Evolutionary conservation across 2,113 vertebrate genomes (phyloP), one percentile per base, ranked within the genome.

Genomic region (Erythrolamprus reginae): DNA sequence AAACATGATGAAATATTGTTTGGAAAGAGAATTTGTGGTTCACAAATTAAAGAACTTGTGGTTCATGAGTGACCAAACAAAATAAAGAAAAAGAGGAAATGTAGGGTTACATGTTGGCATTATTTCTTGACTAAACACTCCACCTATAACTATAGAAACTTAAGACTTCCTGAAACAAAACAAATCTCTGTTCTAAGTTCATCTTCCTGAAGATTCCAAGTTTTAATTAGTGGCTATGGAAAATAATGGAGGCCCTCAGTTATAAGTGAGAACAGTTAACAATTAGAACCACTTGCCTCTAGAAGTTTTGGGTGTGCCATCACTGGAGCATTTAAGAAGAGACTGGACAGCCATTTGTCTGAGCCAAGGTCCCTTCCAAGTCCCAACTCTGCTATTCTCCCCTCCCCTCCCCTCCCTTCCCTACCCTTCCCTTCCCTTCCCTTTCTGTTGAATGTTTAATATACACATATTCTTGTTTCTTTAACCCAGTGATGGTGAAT

Each of bases 1-100:
- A 90, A 91, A 91, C 90, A 89, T 50, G 84, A 58, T 12, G 87
- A 45, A 45, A 88, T 92, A 0, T 92, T 84, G 85, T 84, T 87
- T 53, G 61, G 92, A 93, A 93, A 47, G 84, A 15, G 38, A 92
- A 91, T 90, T 24, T 23, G 0, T 1, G 91, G 93, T 92, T 86
- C 61, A 90, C n/a, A n/a, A n/a, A n/a, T n/a, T n/a, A n/a, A n/a
- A 15, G 38, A 92, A 91, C 89, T 24, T 23, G 0, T 1, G 91
- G 93, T 92, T 86, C 61, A 90, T 92, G 6, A 87, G 9, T 58
- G 24, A 13, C 23, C 86, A 87, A 12, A 2, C 2, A 48, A 48
- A 42, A 10, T 26, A 48, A 61, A 19, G 26, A 61, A 65, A 58
- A 77, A 47, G 86, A 61, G 47, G 23, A 13, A 45, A 86, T 19